phyloP scores from a whole-genome alignment of 2,113 vertebrate species.

The Indri indri region DNA sequence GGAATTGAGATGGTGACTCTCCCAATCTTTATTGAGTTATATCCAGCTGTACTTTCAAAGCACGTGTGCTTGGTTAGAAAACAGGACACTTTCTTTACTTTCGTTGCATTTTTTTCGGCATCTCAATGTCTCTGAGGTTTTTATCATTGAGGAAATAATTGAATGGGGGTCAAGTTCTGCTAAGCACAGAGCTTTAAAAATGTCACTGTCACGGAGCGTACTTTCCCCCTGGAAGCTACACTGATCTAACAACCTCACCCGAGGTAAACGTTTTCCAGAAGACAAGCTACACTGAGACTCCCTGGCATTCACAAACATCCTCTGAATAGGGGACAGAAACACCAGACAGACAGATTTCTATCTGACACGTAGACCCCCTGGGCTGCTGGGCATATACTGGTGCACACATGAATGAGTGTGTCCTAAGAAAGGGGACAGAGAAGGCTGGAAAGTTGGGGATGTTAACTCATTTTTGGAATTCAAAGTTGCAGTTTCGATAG shows the following conservation, averaged over 20 bases:
- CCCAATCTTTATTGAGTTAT: neutral
- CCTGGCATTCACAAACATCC: neutral
- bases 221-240: neutral
- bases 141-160: neutral
- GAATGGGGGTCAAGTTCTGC: neutral
- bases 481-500: neutral
- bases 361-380: neutral
- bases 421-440: neutral
- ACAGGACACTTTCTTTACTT: neutral
- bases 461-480: neutral
- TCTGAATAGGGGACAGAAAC: neutral
- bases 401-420: rapidly evolving
- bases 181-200: constrained; percentile 4
- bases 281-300: neutral
- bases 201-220: neutral
- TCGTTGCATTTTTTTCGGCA: neutral
- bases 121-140: neutral
- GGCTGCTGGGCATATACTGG: neutral
- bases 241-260: neutral
- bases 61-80: neutral
- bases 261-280: constrained; percentile 10
- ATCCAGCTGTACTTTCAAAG: neutral
- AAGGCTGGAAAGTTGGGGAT: neutral
- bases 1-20: neutral
- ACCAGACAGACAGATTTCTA: neutral